Evolutionary conservation across 2,888 invertebrate species (phyloP), one percentile per base, ranked within the genome.

Genomic region (Agrochola circellaris): DNA sequence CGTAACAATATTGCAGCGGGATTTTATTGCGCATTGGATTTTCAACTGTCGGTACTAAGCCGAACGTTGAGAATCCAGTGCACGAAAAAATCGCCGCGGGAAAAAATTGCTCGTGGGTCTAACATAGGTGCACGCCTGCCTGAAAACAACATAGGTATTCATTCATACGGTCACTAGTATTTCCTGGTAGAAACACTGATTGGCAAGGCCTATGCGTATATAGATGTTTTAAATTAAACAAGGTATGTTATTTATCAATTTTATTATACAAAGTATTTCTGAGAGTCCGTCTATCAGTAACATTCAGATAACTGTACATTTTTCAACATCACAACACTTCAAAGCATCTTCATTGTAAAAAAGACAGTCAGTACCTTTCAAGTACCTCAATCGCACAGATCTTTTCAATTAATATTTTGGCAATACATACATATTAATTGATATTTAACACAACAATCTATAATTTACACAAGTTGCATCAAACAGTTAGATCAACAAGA

Each of bases 241-340:
- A 76, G 20, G 2, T 45, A 9, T 5, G 30, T 68, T 82, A 74
- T 69, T 66, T 38, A 58, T 66, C 51, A 62, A 51, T 89, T 93
- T 92, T 92, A 92, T 91, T 92, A 92, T 89, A 92, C 88, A 93
- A 93, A 92, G 90, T 91, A 91, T 83, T 83, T 83, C 72, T 72
- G 81, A 78, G 77, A 83, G 83, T 83, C 79, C 66, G 67, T 79
- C 83, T 70, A 73, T 88, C 87, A 89, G 84, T 88, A 88, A 89
- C 87, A 89, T 88, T 73, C 82, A 88, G 77, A 82, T 81, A 86
- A 86, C 82, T 88, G 80, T 88, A 88, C 87, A 88, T 82, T 85
- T 77, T 78, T 77, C 82, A 81, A 80, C 75, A 81, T 85, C 83
- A 88, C 84, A 85, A 81, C 88, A 85, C 88, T 86, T 86, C 86